phyloP scores from a whole-genome alignment of 2,888 invertebrate species.

The Taphrorychus bicolor region DNA sequence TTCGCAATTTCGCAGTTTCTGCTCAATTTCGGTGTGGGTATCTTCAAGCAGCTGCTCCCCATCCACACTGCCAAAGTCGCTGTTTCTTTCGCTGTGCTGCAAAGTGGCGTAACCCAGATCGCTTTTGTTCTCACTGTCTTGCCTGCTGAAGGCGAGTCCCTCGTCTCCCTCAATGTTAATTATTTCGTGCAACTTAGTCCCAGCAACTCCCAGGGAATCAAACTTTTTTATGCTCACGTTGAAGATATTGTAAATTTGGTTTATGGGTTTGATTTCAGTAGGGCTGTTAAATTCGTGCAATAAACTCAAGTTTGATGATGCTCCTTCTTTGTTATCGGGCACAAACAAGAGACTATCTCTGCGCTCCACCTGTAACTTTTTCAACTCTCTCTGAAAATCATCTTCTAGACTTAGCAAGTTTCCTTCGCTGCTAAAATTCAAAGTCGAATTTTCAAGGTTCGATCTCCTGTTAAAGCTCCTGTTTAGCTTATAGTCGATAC shows the following conservation, averaged over 20 bases:
- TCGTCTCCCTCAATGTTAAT: conserved; percentile 24
- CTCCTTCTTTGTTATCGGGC: conserved; percentile 55
- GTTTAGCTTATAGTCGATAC: conserved; percentile 59
- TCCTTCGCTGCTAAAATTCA: conserved; percentile 65
- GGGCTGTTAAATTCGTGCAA: conserved; percentile 53
- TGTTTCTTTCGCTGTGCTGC: conserved; percentile 35
- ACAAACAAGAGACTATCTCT: conserved; percentile 59
- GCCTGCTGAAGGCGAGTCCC: conserved; percentile 22
- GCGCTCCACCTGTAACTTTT: conserved; percentile 60
- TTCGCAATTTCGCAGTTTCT: conserved; percentile 31
- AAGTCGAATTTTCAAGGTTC: conserved; percentile 53
- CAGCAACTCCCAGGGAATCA: conserved; percentile 44
- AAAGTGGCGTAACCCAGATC: conserved; percentile 36
- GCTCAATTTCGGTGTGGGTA: conserved; percentile 24
- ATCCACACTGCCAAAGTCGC: conserved; percentile 36
- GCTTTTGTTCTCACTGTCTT: conserved; percentile 36
- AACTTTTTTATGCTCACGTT: conserved; percentile 56
- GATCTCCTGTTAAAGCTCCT: conserved; percentile 49
- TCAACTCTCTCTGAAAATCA: conserved; percentile 64
- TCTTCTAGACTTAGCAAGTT: conserved; percentile 64
- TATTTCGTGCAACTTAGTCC: conserved; percentile 19
- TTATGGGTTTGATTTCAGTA: conserved; percentile 54
- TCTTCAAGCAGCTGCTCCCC: conserved; percentile 32
- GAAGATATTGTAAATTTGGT: conserved; percentile 58
- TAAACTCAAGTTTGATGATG: conserved; percentile 37